Base-by-base conservation (phyloP, 2,888 invertebrate species). In the Gortyna flavago region DNA sequence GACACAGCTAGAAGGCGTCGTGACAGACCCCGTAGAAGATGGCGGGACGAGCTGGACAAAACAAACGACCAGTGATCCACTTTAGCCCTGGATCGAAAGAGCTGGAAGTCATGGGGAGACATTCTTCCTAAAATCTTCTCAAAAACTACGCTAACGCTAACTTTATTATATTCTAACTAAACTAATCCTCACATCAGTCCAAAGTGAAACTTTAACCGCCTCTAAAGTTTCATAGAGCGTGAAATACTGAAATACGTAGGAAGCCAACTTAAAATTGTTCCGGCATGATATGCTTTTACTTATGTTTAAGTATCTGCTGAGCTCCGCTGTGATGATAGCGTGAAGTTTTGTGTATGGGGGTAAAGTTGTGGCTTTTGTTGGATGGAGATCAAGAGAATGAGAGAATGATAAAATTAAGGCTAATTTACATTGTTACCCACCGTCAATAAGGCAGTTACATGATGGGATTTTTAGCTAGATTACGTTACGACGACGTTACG, bases 211-310 rank as follows among this genome's bases (percentile, higher is more conserved):
- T 93, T 92, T 88, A 88, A 90, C 89, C 87, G 87, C 80, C 72
- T 79, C 84, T 70, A 71, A 84, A 89, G 89, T 91, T 91, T 89
- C 88, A 91, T 91, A 87, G 88, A 79, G 88, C 91, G 90, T 92
- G 89, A 90, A 92, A 92, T 90, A 85, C 74, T 88, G 88, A 90
- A 87, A 90, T 87, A 89, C 87, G 87, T 76, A 35, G n/a, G n/a
- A n/a, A n/a, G 41, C 71, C 73, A 86, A 86, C 88, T 92, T 89
- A 82, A 90, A 91, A 92, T 90, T 88, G 90, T 89, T 87, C 87
- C 85, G 80, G 80, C 84, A 25, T 78, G 64, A 80, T 68, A 59
- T 66, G 69, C 69, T 62, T 25, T 9, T 32, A 18, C 61, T 75
- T 44, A 16, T 7, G 80, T 81, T 69, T 44, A n/a, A n/a, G n/a